Evolutionary conservation across 2,797 vertebrate species (phyloP), one percentile per base, ranked within the genome.

Genomic region (Notolabrus celidotus): DNA sequence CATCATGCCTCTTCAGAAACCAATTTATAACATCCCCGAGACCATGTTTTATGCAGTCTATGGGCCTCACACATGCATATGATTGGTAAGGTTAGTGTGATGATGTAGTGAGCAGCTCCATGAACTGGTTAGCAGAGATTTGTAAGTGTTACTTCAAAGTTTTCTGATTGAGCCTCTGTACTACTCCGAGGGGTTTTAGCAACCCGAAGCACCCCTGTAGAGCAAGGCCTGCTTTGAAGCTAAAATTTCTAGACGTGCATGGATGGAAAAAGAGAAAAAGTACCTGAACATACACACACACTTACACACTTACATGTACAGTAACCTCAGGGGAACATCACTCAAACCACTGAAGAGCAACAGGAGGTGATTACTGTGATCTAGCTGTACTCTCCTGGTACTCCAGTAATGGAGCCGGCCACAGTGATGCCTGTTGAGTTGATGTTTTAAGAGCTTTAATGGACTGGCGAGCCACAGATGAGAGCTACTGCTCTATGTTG

Each of bases 361-460:
- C 86, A 83, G 76, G 80, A 77, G 79, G 76, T 54, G 77, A 81
- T 86, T 86, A 82, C 77, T 71, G 77, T 71, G 80, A 82, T 86
- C 77, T 67, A 64, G 73, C 58, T 12, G 3, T 71, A 23, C 68
- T 74, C 75, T 82, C 36, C 78, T 74, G 67, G 76, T 79, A 25
- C 85, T 81, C 55, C 78, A 43, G 80, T 85, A 88, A 88, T 83
- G 79, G 71, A 83, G 67, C 61, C 10, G 27, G 67, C 78, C 70
- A 71, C 67, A 15, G 80, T 15, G 53, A 71, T 68, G 74, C 80
- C 76, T 84, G 86, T 81, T 86, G 84, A 90, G 80, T 76, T 83
- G 79, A 77, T 81, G 74, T 79, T 89, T 87, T 86, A 84, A 89
- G 84, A 86, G 90, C 77, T 88, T 89, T 91, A 91, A 91, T 91